Evolutionary conservation across 2,888 invertebrate genomes (phyloP), one percentile per base, ranked within the genome.

Genomic region (Drosophila anomalipes): DNA sequence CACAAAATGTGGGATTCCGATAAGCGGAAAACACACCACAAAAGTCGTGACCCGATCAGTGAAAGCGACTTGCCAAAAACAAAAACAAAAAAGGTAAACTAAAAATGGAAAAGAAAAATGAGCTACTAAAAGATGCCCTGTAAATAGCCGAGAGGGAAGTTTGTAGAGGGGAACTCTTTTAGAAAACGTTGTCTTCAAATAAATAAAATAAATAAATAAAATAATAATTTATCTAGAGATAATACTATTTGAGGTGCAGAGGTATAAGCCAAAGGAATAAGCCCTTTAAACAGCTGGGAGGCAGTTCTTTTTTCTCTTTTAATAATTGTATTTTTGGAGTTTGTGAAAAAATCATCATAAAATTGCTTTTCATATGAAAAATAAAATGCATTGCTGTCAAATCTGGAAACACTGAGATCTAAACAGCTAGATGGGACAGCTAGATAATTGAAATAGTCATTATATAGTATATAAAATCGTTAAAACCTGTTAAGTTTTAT

Each of bases 1-100:
- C 44, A 22, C 35, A 52, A 19, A 39, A 33, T 33, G 22, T 16
- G 10, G 26, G 53, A 57, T 47, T 47, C 47, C 69, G 76, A 74
- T 74, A 75, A 69, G 56, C 64, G 51, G 39, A 41, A 28, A 19
- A 52, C 16, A 56, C 44, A 37, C 22, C 54, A 44, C 54, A 65
- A 58, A 54, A 28, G 68, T 90, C 85, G 85, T 85, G 85, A 90
- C 73, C 68, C 37, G 59, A 52, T 57, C 56, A 86, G 85, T 77
- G 88, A 85, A 82, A 82, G 83, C 86, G 67, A 65, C 47, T 67
- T 51, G 61, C 53, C 52, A 58, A 32, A 65, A 28, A 65, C 26
- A 19, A 56, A 37, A 56, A 14, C 64, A 19, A 35, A 56, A 56
- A 26, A 66, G n/a, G 28, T 49, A 33, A 28, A 35, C 26, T 35